Conservation (phyloP, 2,888 invertebrate genomes). For the Koerneria pararmatus region DNA sequence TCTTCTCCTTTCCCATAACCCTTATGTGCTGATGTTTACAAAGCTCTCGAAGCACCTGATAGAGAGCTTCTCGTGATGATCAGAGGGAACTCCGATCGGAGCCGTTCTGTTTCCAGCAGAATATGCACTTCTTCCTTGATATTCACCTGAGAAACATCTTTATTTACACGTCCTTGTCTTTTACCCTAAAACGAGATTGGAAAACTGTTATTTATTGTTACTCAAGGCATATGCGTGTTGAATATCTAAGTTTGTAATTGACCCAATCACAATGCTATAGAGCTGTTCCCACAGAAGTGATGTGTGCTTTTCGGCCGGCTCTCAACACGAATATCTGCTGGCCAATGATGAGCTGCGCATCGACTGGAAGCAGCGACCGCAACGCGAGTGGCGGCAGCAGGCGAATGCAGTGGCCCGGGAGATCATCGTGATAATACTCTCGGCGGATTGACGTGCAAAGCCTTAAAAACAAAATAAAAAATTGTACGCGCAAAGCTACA, state of each 20-base stretch:
- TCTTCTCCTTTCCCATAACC: background rate
- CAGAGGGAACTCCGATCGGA: conserved; percentile 34
- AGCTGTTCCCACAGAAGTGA: conserved; percentile 30
- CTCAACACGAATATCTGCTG: conserved; percentile 56
- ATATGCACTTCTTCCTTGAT: conserved; percentile 44
- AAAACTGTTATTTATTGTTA: background rate
- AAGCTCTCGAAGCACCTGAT: no score
- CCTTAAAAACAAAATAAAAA: conserved; percentile 66
- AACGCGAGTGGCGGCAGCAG: conserved; percentile 76
- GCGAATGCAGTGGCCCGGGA: conserved; percentile 82
- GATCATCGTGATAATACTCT: conserved; percentile 68
- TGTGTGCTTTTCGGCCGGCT: conserved; percentile 62
- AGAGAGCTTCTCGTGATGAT: no score
- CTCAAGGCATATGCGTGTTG: no score
- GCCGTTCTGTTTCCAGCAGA: conserved; percentile 58
- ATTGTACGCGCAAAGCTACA: background rate
- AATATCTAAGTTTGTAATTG: no score
- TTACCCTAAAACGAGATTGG: conserved; percentile 24
- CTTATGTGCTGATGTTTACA: conserved; percentile 57
- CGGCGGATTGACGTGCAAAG: conserved; percentile 77
- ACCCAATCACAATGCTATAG: no score
- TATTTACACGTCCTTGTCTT: no score
- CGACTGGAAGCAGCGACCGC: conserved; percentile 71
- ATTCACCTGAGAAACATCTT: no score
- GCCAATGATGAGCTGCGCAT: conserved; percentile 61